Conservation (phyloP, 1,140 invertebrate genomes). For the Brachionus calyciflorus region DNA sequence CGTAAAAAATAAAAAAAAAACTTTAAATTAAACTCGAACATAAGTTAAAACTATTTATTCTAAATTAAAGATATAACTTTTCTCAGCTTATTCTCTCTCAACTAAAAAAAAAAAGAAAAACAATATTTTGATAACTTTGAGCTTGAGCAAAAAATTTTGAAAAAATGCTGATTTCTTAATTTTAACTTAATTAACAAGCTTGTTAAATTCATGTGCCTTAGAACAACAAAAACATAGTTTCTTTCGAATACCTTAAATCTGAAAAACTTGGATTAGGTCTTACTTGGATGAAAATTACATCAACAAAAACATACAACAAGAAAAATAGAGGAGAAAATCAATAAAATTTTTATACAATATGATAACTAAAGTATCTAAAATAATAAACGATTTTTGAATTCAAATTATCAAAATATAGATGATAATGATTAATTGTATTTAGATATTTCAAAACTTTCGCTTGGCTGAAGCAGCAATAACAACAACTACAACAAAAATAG, state of each 20-base stretch:
- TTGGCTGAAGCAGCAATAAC: constrained; percentile 24
- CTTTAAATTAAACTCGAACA: constrained; percentile 23
- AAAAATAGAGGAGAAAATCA: too few species aligned
- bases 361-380: constrained; percentile 22
- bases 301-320: too few species aligned
- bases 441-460: constrained; percentile 16
- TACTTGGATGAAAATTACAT: too few species aligned
- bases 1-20: constrained; percentile 2
- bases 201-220: not conserved
- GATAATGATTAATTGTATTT: constrained; percentile 42
- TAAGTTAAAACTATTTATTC: constrained; percentile 40
- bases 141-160: not conserved
- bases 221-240: too few species aligned
- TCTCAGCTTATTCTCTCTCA: constrained; percentile 7
- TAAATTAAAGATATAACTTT: constrained; percentile 42
- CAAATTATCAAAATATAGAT: constrained; percentile 29
- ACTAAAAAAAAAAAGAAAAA: not conserved
- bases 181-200: constrained; percentile 35
- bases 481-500: constrained; percentile 26
- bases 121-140: constrained; percentile 21
- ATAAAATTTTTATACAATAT: too few species aligned
- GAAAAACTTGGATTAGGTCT: too few species aligned
- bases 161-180: constrained; percentile 38
- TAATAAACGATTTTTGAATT: constrained; percentile 4
- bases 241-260: too few species aligned